A percentile compares a stretch with the other conserved stretches of the same genome.
phyloP scores from a whole-genome alignment of 2,888 invertebrate species.

The Lithophane socia region DNA sequence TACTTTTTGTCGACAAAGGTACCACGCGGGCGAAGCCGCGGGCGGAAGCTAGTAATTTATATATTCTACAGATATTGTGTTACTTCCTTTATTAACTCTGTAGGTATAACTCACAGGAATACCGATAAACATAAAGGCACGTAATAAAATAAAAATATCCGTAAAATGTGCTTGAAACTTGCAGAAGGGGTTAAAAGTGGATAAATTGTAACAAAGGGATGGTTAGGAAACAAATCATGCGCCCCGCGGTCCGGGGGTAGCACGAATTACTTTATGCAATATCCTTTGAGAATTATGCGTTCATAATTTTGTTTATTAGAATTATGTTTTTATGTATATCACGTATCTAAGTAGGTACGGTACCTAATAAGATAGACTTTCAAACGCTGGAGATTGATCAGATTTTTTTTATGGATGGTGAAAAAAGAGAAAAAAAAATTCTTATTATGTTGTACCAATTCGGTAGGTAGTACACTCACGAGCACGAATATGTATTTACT shows the following conservation, averaged over 20 bases:
- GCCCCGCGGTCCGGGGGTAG: conserved; percentile 69
- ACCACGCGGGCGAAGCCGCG: too few species aligned
- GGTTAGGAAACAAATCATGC: conserved; percentile 75
- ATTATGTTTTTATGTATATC: conserved; percentile 15
- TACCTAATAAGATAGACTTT: too few species aligned
- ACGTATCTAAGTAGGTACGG: too few species aligned
- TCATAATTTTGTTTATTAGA: conserved; percentile 53
- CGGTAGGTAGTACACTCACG: too few species aligned
- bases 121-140: conserved; percentile 9
- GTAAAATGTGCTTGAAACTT: conserved; percentile 59
- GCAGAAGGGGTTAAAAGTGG: conserved; percentile 69
- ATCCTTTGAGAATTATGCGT: conserved; percentile 65
- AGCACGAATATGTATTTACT: too few species aligned
- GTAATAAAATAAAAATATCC: conserved; percentile 58
- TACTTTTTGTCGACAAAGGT: too few species aligned
- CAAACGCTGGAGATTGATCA: too few species aligned
- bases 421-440: too few species aligned
- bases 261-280: conserved; percentile 69
- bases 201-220: conserved; percentile 77
- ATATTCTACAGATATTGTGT: neutral
- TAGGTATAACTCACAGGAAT: neutral
- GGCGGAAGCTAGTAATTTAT: neutral
- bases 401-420: too few species aligned
- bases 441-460: too few species aligned
- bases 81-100: neutral